phyloP scores from a whole-genome alignment of 2,113 vertebrate species.

The Casuarius casuarius region DNA sequence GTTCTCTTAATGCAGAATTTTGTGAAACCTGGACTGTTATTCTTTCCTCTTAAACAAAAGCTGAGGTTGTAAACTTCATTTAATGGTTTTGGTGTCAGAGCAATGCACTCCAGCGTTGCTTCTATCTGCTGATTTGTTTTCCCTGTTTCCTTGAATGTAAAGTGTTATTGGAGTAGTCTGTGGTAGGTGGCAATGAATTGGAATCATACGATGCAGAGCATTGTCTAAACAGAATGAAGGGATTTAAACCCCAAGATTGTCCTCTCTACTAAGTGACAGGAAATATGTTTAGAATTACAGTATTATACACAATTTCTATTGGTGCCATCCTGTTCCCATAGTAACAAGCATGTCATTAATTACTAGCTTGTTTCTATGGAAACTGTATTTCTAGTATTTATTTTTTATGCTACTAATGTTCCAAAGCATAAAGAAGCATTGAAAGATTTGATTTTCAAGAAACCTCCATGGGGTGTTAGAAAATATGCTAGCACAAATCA shows the following conservation, averaged over 20 bases:
- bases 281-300: background rate
- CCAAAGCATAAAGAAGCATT: background rate
- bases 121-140: slow-evolving; percentile 44
- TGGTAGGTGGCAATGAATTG: slow-evolving; percentile 21
- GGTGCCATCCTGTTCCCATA: background rate
- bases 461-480: background rate
- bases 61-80: background rate
- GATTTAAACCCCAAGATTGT: background rate
- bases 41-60: too few species aligned
- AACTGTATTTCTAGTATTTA: background rate
- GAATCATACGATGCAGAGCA: background rate
- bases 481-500: background rate
- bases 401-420: background rate
- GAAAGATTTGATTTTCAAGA: background rate
- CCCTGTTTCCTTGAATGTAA: slow-evolving; percentile 14
- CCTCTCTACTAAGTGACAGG: background rate
- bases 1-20: background rate
- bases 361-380: background rate
- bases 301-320: background rate
- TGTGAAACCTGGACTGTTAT: background rate
- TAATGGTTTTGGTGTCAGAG: background rate
- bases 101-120: background rate
- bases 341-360: background rate
- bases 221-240: background rate
- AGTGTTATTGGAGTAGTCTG: background rate